These are phyloP conservation scores for Phalloptychus januarius DNA, from an alignment of 2,797 vertebrate species.

Conservation along the genomic window DNA sequence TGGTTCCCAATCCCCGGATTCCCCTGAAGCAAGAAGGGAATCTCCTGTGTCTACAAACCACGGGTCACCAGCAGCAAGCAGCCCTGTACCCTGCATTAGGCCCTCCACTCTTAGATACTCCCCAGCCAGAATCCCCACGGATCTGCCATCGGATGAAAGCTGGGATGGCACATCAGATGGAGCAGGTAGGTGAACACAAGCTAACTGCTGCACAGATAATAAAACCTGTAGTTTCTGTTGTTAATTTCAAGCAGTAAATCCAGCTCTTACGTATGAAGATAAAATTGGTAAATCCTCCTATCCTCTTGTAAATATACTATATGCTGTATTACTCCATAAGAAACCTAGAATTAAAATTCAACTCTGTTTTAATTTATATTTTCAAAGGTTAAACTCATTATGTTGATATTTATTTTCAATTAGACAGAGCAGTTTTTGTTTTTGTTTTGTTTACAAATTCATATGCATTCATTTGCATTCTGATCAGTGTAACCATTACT, in stretches of 20 bases:
- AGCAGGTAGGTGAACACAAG: constrained; percentile 59
- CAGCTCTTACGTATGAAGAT: constrained; percentile 6
- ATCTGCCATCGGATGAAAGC: constrained; percentile 67
- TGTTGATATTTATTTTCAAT: no score
- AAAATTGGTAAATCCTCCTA: neutral
- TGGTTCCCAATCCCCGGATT: constrained; percentile 50
- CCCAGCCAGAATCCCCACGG: constrained; percentile 61
- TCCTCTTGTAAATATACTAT: neutral
- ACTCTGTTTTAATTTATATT: no score
- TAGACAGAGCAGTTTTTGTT: no score
- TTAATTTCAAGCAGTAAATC: constrained; percentile 8
- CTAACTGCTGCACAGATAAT: neutral
- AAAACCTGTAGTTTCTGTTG: neutral
- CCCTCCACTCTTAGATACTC: constrained; percentile 79
- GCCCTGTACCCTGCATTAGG: constrained; percentile 65
- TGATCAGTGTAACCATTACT: neutral
- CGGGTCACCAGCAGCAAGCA: constrained; percentile 71
- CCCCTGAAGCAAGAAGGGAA: constrained; percentile 68
- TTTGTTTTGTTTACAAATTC: neutral
- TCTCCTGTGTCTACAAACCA: constrained; percentile 56
- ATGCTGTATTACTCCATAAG: neutral
- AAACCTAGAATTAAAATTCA: neutral
- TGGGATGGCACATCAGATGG: constrained; percentile 74
- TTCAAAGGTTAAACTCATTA: neutral
- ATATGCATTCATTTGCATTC: neutral